A percentile compares a stretch with the other conserved stretches of the same genome.
Conservation (phyloP, 2,797 vertebrate species). For the Cephalopachus bancanus region DNA sequence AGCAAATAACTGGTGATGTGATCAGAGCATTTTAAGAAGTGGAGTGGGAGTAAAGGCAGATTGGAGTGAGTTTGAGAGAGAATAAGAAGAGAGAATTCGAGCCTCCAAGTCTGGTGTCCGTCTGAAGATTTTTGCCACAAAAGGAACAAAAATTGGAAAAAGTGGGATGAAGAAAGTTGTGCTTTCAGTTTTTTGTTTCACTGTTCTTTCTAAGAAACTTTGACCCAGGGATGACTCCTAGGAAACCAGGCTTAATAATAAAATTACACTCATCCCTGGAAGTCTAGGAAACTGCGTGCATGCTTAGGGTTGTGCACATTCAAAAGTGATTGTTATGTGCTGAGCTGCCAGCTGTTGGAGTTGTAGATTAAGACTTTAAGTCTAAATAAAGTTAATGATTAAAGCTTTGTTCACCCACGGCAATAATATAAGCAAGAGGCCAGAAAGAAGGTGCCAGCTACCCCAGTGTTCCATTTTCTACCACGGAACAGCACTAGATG, state of each 20-base stretch:
- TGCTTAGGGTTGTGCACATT: neutral
- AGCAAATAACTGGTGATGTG: constrained; percentile 4
- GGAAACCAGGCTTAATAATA: constrained; percentile 1
- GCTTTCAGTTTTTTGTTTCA: neutral
- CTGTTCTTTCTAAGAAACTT: neutral
- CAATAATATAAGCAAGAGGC: neutral
- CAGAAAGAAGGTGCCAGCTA: neutral
- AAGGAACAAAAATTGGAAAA: neutral
- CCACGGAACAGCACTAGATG: neutral
- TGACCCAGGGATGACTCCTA: neutral
- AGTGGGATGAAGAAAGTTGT: neutral
- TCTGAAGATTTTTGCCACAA: neutral
- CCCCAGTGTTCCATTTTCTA: neutral
- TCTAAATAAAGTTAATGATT: neutral
- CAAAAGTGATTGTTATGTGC: too few relatives aligned
- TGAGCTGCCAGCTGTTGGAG: neutral
- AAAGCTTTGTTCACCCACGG: neutral
- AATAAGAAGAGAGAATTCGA: neutral
- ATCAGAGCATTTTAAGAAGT: neutral
- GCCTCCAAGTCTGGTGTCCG: neutral
- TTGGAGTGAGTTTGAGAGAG: neutral
- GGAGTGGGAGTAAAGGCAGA: neutral
- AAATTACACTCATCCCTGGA: neutral
- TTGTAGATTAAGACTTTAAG: neutral
- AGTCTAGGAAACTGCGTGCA: neutral